Conservation (phyloP, 2,797 vertebrate genomes). For the Notolepis coatsorum region DNA sequence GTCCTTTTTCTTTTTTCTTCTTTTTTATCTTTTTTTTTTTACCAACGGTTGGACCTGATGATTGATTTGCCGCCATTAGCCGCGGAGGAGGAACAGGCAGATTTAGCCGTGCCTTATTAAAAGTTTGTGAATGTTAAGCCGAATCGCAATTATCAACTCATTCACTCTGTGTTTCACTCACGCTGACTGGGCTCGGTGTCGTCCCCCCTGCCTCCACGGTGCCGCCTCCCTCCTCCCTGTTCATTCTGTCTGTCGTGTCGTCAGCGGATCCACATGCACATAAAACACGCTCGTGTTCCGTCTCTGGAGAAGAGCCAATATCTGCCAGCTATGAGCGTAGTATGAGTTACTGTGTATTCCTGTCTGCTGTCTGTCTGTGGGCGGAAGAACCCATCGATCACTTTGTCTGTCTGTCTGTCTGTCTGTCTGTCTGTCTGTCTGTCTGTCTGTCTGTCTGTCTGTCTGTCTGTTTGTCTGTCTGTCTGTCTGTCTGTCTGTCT, state of each 20-base stretch:
- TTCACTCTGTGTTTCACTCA: slow-evolving; percentile 37
- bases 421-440: not conserved
- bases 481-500: slow-evolving; percentile 2
- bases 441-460: not conserved
- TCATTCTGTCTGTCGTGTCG: slow-evolving; percentile 16
- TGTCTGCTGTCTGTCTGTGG: slow-evolving; percentile 35
- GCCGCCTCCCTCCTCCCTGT: slow-evolving; percentile 21
- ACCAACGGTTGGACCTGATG: slow-evolving; percentile 29
- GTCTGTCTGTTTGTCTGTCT: too few relatives aligned
- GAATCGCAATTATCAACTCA: slow-evolving; percentile 30
- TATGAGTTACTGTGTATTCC: slow-evolving; percentile 5
- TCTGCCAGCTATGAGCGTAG: slow-evolving; percentile 10
- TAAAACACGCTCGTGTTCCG: not conserved
- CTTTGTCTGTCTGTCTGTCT: not conserved
- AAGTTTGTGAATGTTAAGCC: slow-evolving; percentile 16
- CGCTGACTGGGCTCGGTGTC: slow-evolving; percentile 19
- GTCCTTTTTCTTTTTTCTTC: too few relatives aligned
- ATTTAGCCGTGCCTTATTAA: slow-evolving; percentile 18
- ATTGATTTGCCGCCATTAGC: slow-evolving; percentile 32
- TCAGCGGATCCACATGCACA: slow-evolving; percentile 8
- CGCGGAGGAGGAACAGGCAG: slow-evolving; percentile 1
- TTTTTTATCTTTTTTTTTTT: too few relatives aligned
- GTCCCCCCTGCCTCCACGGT: slow-evolving; percentile 34
- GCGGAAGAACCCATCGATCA: not conserved
- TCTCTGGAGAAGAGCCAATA: too few relatives aligned